phyloP scores from a whole-genome alignment of 1,140 invertebrate species.

The Drosophila sp. region DNA sequence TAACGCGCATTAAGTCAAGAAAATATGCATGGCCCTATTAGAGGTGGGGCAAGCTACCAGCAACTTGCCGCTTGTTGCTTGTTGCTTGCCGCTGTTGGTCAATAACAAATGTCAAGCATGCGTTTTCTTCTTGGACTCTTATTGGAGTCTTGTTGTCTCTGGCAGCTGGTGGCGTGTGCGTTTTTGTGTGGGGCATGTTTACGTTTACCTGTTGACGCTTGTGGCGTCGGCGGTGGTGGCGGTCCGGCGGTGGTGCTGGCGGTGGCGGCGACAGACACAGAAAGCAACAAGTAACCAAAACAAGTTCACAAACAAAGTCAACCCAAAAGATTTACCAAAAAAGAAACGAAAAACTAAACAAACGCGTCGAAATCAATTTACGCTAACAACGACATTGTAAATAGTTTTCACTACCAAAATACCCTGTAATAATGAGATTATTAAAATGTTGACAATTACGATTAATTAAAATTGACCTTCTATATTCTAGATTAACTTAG shows the following conservation, averaged over 20 bases:
- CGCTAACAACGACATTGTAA: conserved; percentile 2
- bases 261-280: conserved; percentile 26
- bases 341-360: conserved; percentile 1
- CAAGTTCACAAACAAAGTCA: conserved; percentile 69
- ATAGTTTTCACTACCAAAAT: not conserved
- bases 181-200: conserved; percentile 62
- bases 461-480: no score
- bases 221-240: conserved; percentile 31
- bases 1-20: conserved; percentile 28
- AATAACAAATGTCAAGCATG: conserved; percentile 72
- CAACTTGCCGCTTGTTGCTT: conserved; percentile 10
- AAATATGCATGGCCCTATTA: conserved; percentile 45
- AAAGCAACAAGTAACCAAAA: conserved; percentile 76
- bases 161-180: conserved; percentile 28
- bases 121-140: conserved; percentile 45
- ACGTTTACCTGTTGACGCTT: conserved; percentile 74
- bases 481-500: no score
- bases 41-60: conserved; percentile 36
- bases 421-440: not conserved
- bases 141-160: conserved; percentile 41
- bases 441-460: no score
- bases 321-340: conserved; percentile 27
- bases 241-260: conserved; percentile 10
- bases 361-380: conserved; percentile 12
- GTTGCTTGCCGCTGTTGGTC: conserved; percentile 44